Conservation (phyloP, 2,797 vertebrate genomes). For the Manis javanica region DNA sequence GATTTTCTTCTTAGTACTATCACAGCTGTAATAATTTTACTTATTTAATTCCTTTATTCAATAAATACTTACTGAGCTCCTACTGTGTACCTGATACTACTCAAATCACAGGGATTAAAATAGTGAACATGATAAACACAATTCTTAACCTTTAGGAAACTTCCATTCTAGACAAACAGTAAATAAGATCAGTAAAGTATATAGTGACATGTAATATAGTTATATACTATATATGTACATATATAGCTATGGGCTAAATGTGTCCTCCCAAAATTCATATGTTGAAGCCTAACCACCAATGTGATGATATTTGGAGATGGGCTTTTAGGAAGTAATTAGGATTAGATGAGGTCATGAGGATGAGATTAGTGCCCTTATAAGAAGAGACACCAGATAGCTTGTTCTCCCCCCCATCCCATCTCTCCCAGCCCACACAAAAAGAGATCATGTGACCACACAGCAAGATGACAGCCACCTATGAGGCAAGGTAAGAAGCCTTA, state of each 20-base stretch:
- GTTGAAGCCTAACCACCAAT: neutral
- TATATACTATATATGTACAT: neutral
- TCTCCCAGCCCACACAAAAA: neutral
- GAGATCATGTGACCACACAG: neutral
- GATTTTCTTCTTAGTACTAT: conserved; percentile 32
- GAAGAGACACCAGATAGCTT: neutral
- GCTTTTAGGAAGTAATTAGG: neutral
- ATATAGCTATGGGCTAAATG: neutral
- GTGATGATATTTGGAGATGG: neutral
- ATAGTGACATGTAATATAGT: neutral
- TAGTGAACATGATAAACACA: neutral
- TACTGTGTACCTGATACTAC: neutral
- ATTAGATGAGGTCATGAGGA: neutral
- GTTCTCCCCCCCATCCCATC: neutral
- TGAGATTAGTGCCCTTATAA: neutral
- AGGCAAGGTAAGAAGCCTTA: neutral
- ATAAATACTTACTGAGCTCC: conserved; percentile 43
- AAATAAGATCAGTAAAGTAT: conserved; percentile 23
- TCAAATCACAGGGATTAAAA: conserved; percentile 48
- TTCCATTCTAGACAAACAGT: conserved; percentile 23
- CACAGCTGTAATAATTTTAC: conserved; percentile 34
- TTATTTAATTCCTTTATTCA: conserved; percentile 47
- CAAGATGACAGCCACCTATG: neutral
- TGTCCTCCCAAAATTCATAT: neutral
- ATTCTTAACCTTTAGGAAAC: conserved; percentile 36